Evolutionary conservation across 92 coral and sea anemone species (phyloP), one percentile per base, ranked within the genome.

Genomic region (Porites cylindrica): DNA sequence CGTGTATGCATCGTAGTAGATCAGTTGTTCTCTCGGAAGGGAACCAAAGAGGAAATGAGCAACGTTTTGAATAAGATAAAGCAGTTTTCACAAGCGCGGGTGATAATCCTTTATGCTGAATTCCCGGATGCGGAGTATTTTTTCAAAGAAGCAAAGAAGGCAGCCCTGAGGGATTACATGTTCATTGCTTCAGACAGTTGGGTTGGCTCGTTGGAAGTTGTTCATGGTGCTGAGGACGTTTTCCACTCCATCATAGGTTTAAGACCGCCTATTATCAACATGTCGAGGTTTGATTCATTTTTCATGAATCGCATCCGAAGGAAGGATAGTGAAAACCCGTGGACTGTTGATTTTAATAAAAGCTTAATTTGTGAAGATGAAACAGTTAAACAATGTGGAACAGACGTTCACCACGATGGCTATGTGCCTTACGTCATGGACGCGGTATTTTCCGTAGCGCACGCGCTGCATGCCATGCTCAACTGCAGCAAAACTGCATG

Each of bases 151-250:
- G 95, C 95, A 3, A 81, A 86, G 32, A 29, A 43, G 51, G 86
- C 78, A 29, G 78, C 84, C 9, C 74, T 92, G 65, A 63, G 32
- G 70, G 91, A 92, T 26, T 92, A 92, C 68, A 70, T 92, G 82
- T 92, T 92, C 64, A 70, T 92, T 38, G 95, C 93, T 2, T 90
- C 95, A 1, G 95, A 92, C 75, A 92, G 95, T 50, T 92, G 95
- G 95, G 90, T 92, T 21, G 95, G 95, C 5, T 92, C 95, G 18
- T 62, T 84, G 12, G 82, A 90, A 6, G 93, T 86, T 72, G 71
- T 78, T 66, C 82, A 87, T 9, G 91, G 91, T 24, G 78, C 85
- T 11, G 91, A 61, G 14, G 50, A 54, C n/a, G 85, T 92, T 13
- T 80, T 92, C 29, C 82, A 60, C n/a, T 75, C 95, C 7, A 89